Base-by-base conservation (phyloP, 1,140 invertebrate species). In the Ganaspis sp. region DNA sequence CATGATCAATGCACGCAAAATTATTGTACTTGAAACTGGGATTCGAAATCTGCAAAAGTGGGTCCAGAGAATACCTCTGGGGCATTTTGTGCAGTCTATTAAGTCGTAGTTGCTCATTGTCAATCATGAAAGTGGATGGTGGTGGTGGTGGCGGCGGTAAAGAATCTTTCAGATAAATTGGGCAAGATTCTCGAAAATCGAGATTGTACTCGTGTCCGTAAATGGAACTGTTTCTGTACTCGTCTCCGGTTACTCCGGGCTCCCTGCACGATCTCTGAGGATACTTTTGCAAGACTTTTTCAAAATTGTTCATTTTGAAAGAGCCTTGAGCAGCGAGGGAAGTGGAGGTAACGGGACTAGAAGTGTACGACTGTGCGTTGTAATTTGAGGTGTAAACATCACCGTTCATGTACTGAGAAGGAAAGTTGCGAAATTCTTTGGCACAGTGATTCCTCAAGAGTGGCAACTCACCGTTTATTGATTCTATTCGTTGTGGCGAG, bases 381-480 rank as follows among this genome's bases (percentile, higher is more conserved):
- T 83, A 79, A n/a, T 73, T 74, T 1, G 75, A 54, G 1, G 74
- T 73, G n/a, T 73, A 77, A 38, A 80, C 72, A n/a, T 84, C 80
- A 45, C 17, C 17, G 6, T 49, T 49, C 17, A 42, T 1, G 29
- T 79, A 79, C 9, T 87, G 85, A 29, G 79, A 86, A 26, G 84
- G 71, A 75, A 87, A 87, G 76, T 80, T 85, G 9, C 82, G 77
- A 64, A 82, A 58, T 11, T 90, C 85, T 6, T 88, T 85, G 5
- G 84, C 74, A 19, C 83, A 83, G 76, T 81, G 73, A 69, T 84
- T 83, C 45, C 79, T 84, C 74, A 85, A 75, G 49, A 87, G 75
- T 8, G 80, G 83, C 70, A 90, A 91, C 90, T 91, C 90, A 91
- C 90, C 90, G 86, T 91, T 91, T 23, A 90, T 81, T 5, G 90